These are phyloP conservation scores for Latheticus oryzae DNA, from an alignment of 2,888 invertebrate genomes.

Conservation along the genomic window DNA sequence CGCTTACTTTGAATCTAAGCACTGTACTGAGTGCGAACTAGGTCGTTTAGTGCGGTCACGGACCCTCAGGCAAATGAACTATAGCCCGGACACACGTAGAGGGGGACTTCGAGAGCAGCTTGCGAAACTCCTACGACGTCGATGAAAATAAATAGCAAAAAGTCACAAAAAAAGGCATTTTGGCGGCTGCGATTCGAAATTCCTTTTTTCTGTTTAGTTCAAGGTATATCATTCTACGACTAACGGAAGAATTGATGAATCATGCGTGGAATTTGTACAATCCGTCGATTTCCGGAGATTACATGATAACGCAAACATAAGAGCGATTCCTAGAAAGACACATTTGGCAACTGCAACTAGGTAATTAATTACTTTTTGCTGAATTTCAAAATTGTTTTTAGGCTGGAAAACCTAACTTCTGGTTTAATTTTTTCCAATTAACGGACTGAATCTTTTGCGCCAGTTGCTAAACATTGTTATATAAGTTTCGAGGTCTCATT, in stretches of 20 bases:
- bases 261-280: neutral
- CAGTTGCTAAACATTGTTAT: no score
- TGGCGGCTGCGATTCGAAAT: slow-evolving; percentile 5
- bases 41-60: slow-evolving; percentile 56
- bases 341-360: no score
- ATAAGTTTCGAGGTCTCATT: no score
- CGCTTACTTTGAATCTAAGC: slow-evolving; percentile 30
- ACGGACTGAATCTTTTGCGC: no score
- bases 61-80: slow-evolving; percentile 59
- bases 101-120: slow-evolving; percentile 30
- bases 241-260: neutral
- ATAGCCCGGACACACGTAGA: slow-evolving; percentile 42
- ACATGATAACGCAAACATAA: slow-evolving; percentile 2
- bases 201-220: no score
- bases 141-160: slow-evolving; percentile 30
- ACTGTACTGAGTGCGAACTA: slow-evolving; percentile 49
- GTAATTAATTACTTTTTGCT: no score
- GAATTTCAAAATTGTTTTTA: no score
- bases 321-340: no score
- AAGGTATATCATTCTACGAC: no score
- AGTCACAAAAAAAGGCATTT: slow-evolving; percentile 8
- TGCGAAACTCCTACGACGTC: slow-evolving; percentile 40
- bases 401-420: no score
- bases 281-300: slow-evolving; percentile 3
- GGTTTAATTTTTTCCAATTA: no score